These are phyloP conservation scores for Drosophila lacertosa DNA, from an alignment of 1,140 invertebrate species.

Conservation along the genomic window DNA sequence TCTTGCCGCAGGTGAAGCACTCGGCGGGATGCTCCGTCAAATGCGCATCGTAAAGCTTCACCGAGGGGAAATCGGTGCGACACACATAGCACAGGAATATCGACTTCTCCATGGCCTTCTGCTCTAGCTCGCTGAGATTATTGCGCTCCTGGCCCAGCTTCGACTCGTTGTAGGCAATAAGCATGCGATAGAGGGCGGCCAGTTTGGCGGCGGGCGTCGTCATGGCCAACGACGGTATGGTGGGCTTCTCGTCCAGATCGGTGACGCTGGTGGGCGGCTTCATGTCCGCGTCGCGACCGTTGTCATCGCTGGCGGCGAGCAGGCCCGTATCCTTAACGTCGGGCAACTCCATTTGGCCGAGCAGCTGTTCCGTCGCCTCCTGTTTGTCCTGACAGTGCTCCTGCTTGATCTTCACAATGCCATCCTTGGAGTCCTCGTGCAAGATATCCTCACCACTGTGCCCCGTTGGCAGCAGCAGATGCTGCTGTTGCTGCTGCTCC, in stretches of 20 bases:
- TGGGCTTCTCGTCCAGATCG: constrained; percentile 58
- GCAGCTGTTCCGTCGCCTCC: constrained; percentile 47
- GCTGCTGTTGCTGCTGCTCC: constrained; percentile 33
- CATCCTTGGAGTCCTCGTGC: constrained; percentile 74
- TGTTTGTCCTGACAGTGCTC: constrained; percentile 69
- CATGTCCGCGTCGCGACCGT: constrained; percentile 41
- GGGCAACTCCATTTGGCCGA: constrained; percentile 47
- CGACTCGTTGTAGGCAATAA: constrained; percentile 77
- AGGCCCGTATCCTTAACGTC: constrained; percentile 65
- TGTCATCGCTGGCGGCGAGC: constrained; percentile 41
- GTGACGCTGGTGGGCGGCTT: constrained; percentile 52
- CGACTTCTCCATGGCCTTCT: constrained; percentile 80
- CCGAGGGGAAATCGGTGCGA: constrained; percentile 84
- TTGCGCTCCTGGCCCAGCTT: constrained; percentile 77
- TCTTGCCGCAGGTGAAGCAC: constrained; percentile 91
- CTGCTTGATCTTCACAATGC: constrained; percentile 78
- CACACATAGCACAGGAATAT: constrained; percentile 85
- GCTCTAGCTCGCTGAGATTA: constrained; percentile 69
- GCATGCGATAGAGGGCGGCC: constrained; percentile 76
- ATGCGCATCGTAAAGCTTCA: constrained; percentile 87
- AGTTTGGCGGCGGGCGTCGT: constrained; percentile 74
- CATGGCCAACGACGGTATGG: constrained; percentile 58
- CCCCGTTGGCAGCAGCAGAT: constrained; percentile 26
- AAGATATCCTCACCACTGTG: constrained; percentile 5
- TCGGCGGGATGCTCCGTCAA: constrained; percentile 91